Percentiles rank a stretch among this genome's conserved stretches.
These are phyloP conservation scores for Gambusia yucatana DNA, from an alignment of 2,797 vertebrate genomes.

Conservation along the genomic window DNA sequence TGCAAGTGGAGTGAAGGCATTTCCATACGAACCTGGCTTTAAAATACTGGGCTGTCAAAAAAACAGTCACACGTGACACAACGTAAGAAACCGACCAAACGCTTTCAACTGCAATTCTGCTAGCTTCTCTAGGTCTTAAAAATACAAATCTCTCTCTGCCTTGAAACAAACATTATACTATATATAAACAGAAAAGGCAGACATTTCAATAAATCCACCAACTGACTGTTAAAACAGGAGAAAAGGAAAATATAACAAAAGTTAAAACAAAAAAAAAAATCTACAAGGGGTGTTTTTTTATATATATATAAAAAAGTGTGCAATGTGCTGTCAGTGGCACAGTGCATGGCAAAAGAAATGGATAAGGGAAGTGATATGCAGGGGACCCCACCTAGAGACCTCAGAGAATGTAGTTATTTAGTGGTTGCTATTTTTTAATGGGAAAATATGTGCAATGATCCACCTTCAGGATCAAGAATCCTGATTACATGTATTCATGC, in stretches of 20 bases:
- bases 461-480: background rate
- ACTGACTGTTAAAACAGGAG: conserved; percentile 77
- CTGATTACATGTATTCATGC: background rate
- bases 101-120: conserved; percentile 88
- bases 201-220: conserved; percentile 81
- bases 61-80: conserved; percentile 99
- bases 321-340: conserved; percentile 87
- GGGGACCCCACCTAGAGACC: conserved; percentile 71
- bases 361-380: conserved; percentile 79
- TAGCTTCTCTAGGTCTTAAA: conserved; percentile 84
- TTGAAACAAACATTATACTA: conserved; percentile 80
- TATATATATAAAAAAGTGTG: conserved; percentile 67
- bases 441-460: background rate
- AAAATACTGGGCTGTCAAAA: conserved; percentile 99
- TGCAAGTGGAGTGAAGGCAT: conserved; percentile 99
- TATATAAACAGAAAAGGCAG: conserved; percentile 88
- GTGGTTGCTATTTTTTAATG: background rate
- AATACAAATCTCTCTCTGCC: conserved; percentile 87
- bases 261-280: conserved; percentile 82
- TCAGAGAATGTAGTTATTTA: conserved; percentile 43
- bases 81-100: conserved; percentile 99
- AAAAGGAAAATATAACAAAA: conserved; percentile 85
- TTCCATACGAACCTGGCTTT: conserved; percentile 99
- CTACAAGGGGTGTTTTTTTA: conserved; percentile 80
- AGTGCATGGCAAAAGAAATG: conserved; percentile 66